These are phyloP conservation scores for Micrastur ruficollis DNA, from an alignment of 2,797 vertebrate genomes.

Conservation along the genomic window DNA sequence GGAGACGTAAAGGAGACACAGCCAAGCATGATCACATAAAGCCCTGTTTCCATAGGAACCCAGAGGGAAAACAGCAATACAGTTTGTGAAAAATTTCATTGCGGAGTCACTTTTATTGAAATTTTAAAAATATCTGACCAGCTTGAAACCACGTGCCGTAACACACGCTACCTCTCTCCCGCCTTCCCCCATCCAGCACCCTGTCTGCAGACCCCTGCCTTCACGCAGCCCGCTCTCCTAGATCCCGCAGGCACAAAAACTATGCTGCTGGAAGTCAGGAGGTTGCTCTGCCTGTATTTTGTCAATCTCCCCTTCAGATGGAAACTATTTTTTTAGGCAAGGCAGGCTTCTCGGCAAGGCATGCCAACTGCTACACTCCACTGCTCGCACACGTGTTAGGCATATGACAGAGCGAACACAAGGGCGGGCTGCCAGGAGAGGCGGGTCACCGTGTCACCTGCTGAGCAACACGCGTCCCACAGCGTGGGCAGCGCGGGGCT, in stretches of 20 bases:
- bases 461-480: neutral
- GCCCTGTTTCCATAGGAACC: conserved; percentile 59
- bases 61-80: conserved; percentile 29
- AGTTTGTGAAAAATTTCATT: conserved; percentile 33
- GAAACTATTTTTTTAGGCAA: neutral
- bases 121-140: conserved; percentile 48
- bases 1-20: conserved; percentile 33
- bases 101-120: conserved; percentile 12
- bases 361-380: neutral
- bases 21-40: conserved; percentile 31
- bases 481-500: neutral
- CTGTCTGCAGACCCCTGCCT: neutral
- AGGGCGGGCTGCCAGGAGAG: neutral
- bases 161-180: neutral
- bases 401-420: neutral
- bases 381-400: neutral
- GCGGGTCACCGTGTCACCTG: neutral
- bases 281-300: neutral
- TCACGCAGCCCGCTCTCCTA: rapidly evolving
- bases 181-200: neutral
- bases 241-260: neutral
- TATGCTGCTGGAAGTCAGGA: neutral
- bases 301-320: neutral
- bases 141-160: neutral
- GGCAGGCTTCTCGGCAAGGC: neutral